Evolutionary conservation across 2,797 vertebrate species (phyloP).

Genomic region (Decapterus maruadsi): DNA sequence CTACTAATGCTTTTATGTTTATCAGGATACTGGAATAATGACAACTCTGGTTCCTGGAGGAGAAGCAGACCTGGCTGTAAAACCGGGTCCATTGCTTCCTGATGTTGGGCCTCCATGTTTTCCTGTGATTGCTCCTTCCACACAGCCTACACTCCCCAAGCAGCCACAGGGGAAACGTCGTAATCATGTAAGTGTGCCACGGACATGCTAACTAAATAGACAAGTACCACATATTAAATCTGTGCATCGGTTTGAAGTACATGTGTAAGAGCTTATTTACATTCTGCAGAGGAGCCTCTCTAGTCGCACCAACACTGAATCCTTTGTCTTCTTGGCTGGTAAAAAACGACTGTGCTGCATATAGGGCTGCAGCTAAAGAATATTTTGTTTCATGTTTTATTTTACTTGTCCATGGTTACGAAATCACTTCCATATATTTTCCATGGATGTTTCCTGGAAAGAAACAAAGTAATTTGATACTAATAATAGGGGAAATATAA

Average conservation of each 20-base stretch:
- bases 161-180: constrained; percentile 39
- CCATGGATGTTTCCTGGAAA: not conserved
- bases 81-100: constrained; percentile 38
- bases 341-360: not conserved
- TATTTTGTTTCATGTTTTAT: not conserved
- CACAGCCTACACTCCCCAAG: constrained; percentile 30
- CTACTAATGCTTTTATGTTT: constrained; percentile 18
- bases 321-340: not conserved
- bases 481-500: not conserved
- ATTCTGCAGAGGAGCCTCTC: constrained; percentile 11
- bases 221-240: constrained; percentile 8
- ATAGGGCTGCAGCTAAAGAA: not conserved
- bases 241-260: not conserved
- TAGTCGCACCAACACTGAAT: constrained; percentile 5
- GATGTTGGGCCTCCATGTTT: constrained; percentile 46
- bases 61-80: constrained; percentile 40
- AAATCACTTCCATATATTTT: not conserved
- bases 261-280: constrained; percentile 17
- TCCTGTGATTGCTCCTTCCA: constrained; percentile 54
- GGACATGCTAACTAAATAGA: not conserved
- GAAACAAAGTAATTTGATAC: not conserved
- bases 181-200: constrained; percentile 66
- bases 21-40: constrained; percentile 63
- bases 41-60: constrained; percentile 13
- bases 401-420: not conserved